These are phyloP conservation scores for Esperia sulphurella DNA, from an alignment of 2,888 invertebrate genomes.

Conservation along the genomic window DNA sequence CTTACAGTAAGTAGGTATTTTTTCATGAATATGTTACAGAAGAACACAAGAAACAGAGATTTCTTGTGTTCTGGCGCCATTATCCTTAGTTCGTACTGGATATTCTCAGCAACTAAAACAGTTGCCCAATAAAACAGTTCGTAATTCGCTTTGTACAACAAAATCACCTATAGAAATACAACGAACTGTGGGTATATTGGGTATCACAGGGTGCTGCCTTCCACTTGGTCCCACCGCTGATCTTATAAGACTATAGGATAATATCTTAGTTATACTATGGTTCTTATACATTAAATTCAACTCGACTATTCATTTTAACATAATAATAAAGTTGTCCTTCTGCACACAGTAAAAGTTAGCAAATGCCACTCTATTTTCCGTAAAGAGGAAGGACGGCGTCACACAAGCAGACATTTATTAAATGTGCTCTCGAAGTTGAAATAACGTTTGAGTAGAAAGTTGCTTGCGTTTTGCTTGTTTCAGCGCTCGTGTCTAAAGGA, in stretches of 20 bases:
- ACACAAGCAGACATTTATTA: constrained; percentile 20
- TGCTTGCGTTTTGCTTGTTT: constrained; percentile 28
- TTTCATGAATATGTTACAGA: no score
- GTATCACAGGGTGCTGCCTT: no score
- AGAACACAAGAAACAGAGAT: constrained; percentile 15
- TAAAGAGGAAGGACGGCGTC: constrained; percentile 3
- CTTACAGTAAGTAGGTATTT: no score
- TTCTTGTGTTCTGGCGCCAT: constrained; percentile 25
- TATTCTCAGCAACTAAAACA: constrained; percentile 30
- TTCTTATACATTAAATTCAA: no score
- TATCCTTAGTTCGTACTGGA: constrained; percentile 36
- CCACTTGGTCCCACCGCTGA: no score
- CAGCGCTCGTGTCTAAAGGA: constrained; percentile 25
- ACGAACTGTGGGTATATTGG: no score
- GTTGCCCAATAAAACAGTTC: neutral
- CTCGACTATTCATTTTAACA: no score
- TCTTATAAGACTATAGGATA: no score
- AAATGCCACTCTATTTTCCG: constrained; percentile 10
- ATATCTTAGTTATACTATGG: no score
- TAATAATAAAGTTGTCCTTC: constrained; percentile 2
- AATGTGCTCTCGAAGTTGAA: constrained; percentile 13
- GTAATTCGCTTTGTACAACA: no score
- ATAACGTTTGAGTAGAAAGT: constrained; percentile 28
- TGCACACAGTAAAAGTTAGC: constrained; percentile 7
- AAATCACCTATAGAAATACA: no score